Conservation (phyloP, 2,113 vertebrate species). For the Pelobates fuscus region DNA sequence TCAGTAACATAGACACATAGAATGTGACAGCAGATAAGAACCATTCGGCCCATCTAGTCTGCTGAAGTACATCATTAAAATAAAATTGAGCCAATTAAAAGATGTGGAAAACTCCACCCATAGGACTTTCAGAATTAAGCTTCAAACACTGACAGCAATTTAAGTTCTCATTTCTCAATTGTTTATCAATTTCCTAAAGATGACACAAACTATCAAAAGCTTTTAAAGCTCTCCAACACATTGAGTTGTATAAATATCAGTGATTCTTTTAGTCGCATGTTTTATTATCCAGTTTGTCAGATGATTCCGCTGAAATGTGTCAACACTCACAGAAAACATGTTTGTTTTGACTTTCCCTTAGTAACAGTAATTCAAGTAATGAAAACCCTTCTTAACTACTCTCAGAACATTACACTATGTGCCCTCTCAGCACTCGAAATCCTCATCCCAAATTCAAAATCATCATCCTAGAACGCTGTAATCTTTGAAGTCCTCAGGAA, state of each 20-base stretch:
- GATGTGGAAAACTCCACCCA: too few species aligned
- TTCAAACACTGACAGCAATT: too few species aligned
- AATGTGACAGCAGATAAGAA: too few species aligned
- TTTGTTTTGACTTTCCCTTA: slow-evolving; percentile 41
- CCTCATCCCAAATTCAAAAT: slow-evolving; percentile 9
- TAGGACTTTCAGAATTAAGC: too few species aligned
- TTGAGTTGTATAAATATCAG: slow-evolving; percentile 30
- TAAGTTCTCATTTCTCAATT: too few species aligned
- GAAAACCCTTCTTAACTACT: slow-evolving; percentile 20
- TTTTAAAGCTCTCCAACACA: slow-evolving; percentile 11
- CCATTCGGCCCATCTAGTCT: too few species aligned
- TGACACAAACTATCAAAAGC: not conserved
- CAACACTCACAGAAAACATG: slow-evolving; percentile 29
- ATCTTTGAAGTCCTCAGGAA: not conserved
- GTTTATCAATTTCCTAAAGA: not conserved
- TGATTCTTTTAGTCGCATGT: slow-evolving; percentile 12
- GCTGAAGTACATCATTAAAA: too few species aligned
- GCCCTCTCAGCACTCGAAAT: slow-evolving; percentile 15
- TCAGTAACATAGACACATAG: too few species aligned
- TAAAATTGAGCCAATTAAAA: too few species aligned
- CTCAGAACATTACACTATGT: slow-evolving; percentile 25
- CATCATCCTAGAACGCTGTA: not conserved
- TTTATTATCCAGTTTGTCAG: slow-evolving; percentile 22
- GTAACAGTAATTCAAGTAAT: slow-evolving; percentile 40
- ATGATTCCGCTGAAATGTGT: slow-evolving; percentile 24